phyloP scores from a whole-genome alignment of 2,888 invertebrate genomes.

The Augiades crinisus region DNA sequence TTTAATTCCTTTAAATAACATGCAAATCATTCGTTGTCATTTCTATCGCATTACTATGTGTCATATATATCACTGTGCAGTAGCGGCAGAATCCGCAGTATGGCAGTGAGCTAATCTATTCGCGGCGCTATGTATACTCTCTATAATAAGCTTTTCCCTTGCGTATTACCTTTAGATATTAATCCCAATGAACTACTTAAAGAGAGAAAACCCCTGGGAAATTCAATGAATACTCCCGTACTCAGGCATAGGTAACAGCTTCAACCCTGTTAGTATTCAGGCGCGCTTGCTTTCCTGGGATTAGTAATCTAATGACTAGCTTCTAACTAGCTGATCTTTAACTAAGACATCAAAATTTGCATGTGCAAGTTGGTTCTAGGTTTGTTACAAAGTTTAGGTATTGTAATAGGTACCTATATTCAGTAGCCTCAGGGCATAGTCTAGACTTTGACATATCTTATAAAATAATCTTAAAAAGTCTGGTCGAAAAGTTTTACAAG shows the following conservation, averaged over 20 bases:
- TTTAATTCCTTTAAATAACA: no score
- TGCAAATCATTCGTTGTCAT: no score
- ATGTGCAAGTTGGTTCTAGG: background rate
- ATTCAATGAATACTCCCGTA: background rate
- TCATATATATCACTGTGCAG: no score
- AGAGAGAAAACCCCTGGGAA: conserved; percentile 4
- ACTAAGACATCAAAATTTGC: conserved; percentile 9
- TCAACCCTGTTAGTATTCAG: conserved; percentile 20
- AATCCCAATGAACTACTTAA: background rate
- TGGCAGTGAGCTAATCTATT: no score
- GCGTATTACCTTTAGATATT: no score
- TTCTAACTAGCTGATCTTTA: conserved; percentile 16
- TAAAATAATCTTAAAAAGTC: background rate
- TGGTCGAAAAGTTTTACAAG: background rate
- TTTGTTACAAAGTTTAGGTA: background rate
- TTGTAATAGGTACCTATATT: background rate
- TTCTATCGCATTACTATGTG: no score
- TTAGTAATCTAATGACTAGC: conserved; percentile 24
- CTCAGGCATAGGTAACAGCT: conserved; percentile 13
- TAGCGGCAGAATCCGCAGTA: no score
- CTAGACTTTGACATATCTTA: background rate
- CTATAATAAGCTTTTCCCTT: no score
- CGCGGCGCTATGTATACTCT: no score
- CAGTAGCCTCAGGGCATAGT: background rate
- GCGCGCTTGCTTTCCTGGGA: conserved; percentile 10